These are phyloP conservation scores for Tiphia femorata DNA, from an alignment of 2,888 invertebrate genomes.

Conservation along the genomic window DNA sequence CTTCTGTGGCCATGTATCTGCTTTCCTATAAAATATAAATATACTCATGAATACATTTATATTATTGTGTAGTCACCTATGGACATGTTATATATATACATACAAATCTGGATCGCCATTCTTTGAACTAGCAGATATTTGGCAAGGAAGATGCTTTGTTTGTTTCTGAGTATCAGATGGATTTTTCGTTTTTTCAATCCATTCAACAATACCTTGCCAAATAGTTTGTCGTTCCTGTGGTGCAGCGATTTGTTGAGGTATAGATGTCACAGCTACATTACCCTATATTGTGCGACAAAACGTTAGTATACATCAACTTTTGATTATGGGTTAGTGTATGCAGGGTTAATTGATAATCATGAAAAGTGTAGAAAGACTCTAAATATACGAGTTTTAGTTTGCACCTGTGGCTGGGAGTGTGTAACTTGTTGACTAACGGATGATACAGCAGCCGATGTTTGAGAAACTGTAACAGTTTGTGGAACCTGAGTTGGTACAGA, in stretches of 20 bases:
- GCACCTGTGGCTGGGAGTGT: slow-evolving; percentile 57
- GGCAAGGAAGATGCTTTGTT: slow-evolving; percentile 81
- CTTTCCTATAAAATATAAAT: slow-evolving; percentile 73
- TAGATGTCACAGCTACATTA: too few relatives aligned
- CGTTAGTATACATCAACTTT: too few relatives aligned
- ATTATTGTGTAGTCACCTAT: too few relatives aligned
- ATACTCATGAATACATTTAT: not conserved
- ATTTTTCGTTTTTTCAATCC: slow-evolving; percentile 91
- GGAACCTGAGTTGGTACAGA: slow-evolving; percentile 61
- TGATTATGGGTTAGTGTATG: not conserved
- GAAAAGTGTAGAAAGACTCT: too few relatives aligned
- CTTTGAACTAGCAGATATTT: slow-evolving; percentile 79
- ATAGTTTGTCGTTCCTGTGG: slow-evolving; percentile 75
- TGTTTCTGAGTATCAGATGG: slow-evolving; percentile 83
- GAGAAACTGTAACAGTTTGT: slow-evolving; percentile 61
- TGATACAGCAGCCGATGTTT: slow-evolving; percentile 52
- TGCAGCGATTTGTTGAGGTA: too few relatives aligned
- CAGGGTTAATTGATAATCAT: not conserved
- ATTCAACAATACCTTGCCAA: slow-evolving; percentile 90
- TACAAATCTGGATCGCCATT: slow-evolving; percentile 91
- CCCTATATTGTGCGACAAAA: too few relatives aligned
- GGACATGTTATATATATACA: slow-evolving; percentile 54
- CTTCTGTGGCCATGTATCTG: slow-evolving; percentile 93
- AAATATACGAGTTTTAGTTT: too few relatives aligned
- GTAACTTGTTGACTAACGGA: slow-evolving; percentile 55